Base-by-base conservation (phyloP, 2,113 vertebrate species). In the Hoplias malabaricus region DNA sequence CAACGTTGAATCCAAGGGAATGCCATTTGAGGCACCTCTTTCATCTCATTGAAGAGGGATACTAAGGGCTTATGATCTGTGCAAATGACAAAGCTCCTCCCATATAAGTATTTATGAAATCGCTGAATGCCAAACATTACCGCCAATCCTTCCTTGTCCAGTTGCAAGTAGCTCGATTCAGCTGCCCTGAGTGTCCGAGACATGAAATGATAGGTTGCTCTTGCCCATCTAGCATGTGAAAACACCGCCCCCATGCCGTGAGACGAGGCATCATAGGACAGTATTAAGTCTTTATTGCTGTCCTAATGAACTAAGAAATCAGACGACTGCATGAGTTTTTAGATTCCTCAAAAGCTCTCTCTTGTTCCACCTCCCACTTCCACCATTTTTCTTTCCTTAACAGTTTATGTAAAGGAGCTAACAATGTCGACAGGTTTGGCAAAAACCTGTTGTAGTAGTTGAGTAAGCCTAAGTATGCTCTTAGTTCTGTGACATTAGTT, bases 31-130 rank as follows among this genome's bases (percentile, higher is more conserved):
- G n/a, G n/a, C n/a, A n/a, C n/a, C n/a, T n/a, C n/a, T n/a, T n/a
- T 66, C 61, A 16, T 66, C 13, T 66, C 61, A 54, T 19, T 8
- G 27, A 61, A 61, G 33, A 31, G 25, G 3, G 27, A 61, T 31
- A 61, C 0, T 13, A 61, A 14, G 7, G 73, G 68, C 21, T 73
- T 71, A 29, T 81, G 68, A 57, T 81, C 80, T 13, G 69, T 81
- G 23, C 43, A 34, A 36, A 77, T 73, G 1, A 31, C 48, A 14
- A 72, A 81, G 2, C 9, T 54, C 29, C 29, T 4, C 9, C 62
- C 62, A 27, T 76, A 76, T 1, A 67, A 8, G 46, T 76, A 76
- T 43, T 75, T 25, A 13, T 67, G 42, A 25, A 61, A 61, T 6
- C 27, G 57, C 12, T 61, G 12, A 2, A 61, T 14, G 11, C 57